A percentile compares a stretch with the other conserved stretches of the same genome.
Conservation (phyloP, 2,797 vertebrate genomes). For the Gorsachius magnificus region DNA sequence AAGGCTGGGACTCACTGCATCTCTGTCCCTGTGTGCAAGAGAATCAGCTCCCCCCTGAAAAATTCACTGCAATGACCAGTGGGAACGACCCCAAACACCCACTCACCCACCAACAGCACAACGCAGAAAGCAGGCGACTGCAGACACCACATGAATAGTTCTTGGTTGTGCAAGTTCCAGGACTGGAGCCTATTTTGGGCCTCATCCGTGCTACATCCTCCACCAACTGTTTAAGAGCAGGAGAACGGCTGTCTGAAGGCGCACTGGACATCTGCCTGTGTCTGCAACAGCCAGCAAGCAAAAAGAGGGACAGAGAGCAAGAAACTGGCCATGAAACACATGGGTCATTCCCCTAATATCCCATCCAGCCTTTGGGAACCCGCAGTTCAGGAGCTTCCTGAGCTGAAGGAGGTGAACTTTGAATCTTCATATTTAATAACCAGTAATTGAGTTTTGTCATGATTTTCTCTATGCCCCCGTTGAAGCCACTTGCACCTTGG, state of each 20-base stretch:
- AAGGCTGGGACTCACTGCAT: not conserved
- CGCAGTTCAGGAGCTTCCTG: not conserved
- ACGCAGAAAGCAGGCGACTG: rapidly evolving
- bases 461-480: not conserved
- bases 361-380: not conserved
- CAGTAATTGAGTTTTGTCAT: not conserved
- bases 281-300: not conserved
- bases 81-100: not conserved
- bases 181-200: not conserved
- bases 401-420: not conserved
- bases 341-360: not conserved
- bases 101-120: not conserved
- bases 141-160: not conserved
- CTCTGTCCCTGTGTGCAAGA: not conserved
- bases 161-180: not conserved
- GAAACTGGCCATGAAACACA: not conserved
- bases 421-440: not conserved
- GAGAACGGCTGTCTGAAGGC: not conserved
- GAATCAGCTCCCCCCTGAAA: not conserved
- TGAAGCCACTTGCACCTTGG: not conserved
- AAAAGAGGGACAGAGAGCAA: not conserved
- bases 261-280: not conserved
- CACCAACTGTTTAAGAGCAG: not conserved
- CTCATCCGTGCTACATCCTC: not conserved
- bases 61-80: not conserved